Percentiles rank a stretch among this genome's conserved stretches.
Evolutionary conservation across 2,888 invertebrate genomes (phyloP).

Genomic region (Exocentrus adspersus): DNA sequence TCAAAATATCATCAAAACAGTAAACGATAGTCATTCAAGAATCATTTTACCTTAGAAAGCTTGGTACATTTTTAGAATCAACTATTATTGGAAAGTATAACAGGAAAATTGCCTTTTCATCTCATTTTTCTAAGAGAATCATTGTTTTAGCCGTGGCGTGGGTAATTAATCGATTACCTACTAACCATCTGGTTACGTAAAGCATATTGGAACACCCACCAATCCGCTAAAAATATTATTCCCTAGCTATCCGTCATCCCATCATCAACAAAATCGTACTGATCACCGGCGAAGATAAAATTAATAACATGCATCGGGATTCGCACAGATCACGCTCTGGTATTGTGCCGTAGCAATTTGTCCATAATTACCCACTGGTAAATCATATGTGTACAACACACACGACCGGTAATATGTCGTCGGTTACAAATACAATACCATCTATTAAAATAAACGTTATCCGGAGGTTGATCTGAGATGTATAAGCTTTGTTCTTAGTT

Average conservation of each 20-base stretch:
- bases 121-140: too few species aligned
- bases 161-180: neutral
- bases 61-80: too few species aligned
- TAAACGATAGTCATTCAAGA: too few species aligned
- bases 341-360: neutral
- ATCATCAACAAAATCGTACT: neutral
- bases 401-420: neutral
- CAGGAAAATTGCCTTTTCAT: too few species aligned
- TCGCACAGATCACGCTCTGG: neutral
- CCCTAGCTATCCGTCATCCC: neutral
- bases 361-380: slow-evolving; percentile 1
- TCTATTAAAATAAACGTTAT: slow-evolving; percentile 13
- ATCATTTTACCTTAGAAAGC: too few species aligned
- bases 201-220: neutral
- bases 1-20: too few species aligned
- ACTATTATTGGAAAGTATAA: too few species aligned
- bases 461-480: neutral
- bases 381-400: slow-evolving; percentile 5
- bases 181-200: neutral
- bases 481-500: slow-evolving; percentile 4
- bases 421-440: slow-evolving; percentile 5
- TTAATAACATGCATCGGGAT: neutral
- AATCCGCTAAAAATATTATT: too few species aligned
- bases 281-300: neutral
- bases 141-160: too few species aligned